Evolutionary conservation across 2,113 vertebrate species (phyloP), one percentile per base, ranked within the genome.

Genomic region (Ceuthmochares aereus): DNA sequence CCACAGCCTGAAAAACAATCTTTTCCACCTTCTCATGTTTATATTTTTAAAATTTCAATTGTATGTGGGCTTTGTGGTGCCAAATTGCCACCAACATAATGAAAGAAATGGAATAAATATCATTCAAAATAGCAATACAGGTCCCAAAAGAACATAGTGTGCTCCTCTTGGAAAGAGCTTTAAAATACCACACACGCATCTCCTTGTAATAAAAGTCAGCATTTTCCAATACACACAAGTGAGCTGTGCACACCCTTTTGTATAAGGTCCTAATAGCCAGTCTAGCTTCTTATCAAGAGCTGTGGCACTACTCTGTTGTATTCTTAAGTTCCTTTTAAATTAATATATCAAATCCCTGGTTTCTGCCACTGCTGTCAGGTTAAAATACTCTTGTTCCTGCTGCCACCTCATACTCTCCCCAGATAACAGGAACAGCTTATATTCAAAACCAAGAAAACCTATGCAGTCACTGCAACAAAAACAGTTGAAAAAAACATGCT

Each of bases 1-100:
- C 93, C 94, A 93, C 91, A 94, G 81, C 62, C 74, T 94, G 70
- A 69, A 96, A 94, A 83, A 42, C 87, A 96, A 96, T 84, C 0
- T 1, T 36, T 94, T 80, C 82, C 84, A 93, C 84, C 72, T 91
- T 85, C 87, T 87, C 5, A 0, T 85, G 66, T 93, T 94, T 67
- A 43, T 84, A 43, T 7, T 60, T 17, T 14, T 9, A 30, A 14
- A 63, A 63, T 42, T 19, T 51, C 56, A 29, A 36, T 52, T 88
- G 13, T 12, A 14, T 52, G 30, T 25, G 42, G 74, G 23, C 11
- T 91, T 94, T 49, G n/a, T 54, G 56, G 63, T 34, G 82, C 88
- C 88, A 95, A 93, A 88, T n/a, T 45, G n/a, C 81, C 54, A 86
- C 87, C 54, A 55, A 60, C 36, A 45, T 26, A 85, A 55, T 17